Evolutionary conservation across 2,888 invertebrate genomes (phyloP), one percentile per base, ranked within the genome.

Genomic region (Pyrochroa serraticornis): DNA sequence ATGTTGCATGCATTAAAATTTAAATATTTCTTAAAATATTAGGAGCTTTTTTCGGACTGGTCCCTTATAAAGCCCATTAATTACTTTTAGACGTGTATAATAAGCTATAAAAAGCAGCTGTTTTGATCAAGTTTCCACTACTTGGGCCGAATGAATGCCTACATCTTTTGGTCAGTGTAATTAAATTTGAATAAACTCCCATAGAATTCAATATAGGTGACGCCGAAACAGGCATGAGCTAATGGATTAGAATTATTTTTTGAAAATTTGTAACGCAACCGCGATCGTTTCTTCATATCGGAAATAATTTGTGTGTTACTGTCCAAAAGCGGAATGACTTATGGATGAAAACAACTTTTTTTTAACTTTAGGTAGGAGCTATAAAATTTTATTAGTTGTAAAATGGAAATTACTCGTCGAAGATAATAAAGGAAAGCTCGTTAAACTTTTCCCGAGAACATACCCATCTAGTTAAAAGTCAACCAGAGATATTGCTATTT

Each of bases 311-410:
- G 22, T 2, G 22, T 5, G 73, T 73, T 75, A 76, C 76, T 75
- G 72, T 72, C 74, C 71, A 68, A 66, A 76, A 76, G 73, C 75
- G 73, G 70, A 65, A 74, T 72, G 22, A 22, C 22, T 22, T 22
- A n/a, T n/a, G 22, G 22, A 5, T 22, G 22, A 22, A 22, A 22
- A 22, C 22, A 5, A 22, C n/a, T n/a, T 22, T 2, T 22, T 22
- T 22, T 22, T 22, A 22, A 3, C 22, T 22, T 5, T 5, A 22
- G 22, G 22, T 22, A 22, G 22, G 22, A 22, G 3, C 22, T 5
- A 22, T 22, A 22, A 22, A 22, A 5, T 22, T 22, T 22, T 22
- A 22, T 22, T 22, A 22, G 22, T 22, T 22, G 22, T 22, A 22
- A 22, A 22, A 22, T 22, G 22, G 22, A 22, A 22, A 22, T 22